phyloP scores from a whole-genome alignment of 2,113 vertebrate species.

The rabbit (Oryctolagus cuniculus) region DNA sequence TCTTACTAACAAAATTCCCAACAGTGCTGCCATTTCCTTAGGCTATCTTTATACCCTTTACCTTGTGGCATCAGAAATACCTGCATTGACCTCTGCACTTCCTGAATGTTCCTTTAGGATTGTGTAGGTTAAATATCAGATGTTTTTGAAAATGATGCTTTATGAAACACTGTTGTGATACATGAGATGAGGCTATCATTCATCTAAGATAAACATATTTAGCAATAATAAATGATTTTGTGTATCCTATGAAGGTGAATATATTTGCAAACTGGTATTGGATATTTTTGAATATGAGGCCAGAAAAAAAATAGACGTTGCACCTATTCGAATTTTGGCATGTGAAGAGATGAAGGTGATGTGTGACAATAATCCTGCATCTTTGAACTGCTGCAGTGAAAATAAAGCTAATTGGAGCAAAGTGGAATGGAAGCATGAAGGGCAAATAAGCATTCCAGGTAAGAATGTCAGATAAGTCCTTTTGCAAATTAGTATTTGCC shows the following conservation, averaged over 20 bases:
- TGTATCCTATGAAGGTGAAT: slow-evolving; percentile 83
- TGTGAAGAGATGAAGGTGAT: not conserved
- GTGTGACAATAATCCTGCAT: slow-evolving; percentile 76
- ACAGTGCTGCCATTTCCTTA: not conserved
- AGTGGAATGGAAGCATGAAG: slow-evolving; percentile 83
- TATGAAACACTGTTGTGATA: not conserved
- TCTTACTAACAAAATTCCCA: not conserved
- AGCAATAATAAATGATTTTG: not conserved
- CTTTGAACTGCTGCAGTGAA: slow-evolving; percentile 86
- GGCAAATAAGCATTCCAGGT: slow-evolving; percentile 83
- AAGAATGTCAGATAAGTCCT: slow-evolving; percentile 42
- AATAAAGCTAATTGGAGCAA: slow-evolving; percentile 55
- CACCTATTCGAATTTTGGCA: slow-evolving; percentile 53
- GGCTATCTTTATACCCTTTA: not conserved
- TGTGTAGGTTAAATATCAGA: not conserved
- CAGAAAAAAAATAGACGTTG: slow-evolving; percentile 63
- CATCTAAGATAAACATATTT: not conserved
- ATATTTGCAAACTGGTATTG: slow-evolving; percentile 79
- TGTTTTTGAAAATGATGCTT: slow-evolving; percentile 6
- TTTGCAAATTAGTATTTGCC: not conserved
- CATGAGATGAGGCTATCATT: not conserved
- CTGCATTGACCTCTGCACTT: not conserved
- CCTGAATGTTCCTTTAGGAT: not conserved
- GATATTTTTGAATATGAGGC: slow-evolving; percentile 58
- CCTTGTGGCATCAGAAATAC: not conserved